phyloP scores from a whole-genome alignment of 1,140 invertebrate genomes.

The Pachypeltis micranthus region DNA sequence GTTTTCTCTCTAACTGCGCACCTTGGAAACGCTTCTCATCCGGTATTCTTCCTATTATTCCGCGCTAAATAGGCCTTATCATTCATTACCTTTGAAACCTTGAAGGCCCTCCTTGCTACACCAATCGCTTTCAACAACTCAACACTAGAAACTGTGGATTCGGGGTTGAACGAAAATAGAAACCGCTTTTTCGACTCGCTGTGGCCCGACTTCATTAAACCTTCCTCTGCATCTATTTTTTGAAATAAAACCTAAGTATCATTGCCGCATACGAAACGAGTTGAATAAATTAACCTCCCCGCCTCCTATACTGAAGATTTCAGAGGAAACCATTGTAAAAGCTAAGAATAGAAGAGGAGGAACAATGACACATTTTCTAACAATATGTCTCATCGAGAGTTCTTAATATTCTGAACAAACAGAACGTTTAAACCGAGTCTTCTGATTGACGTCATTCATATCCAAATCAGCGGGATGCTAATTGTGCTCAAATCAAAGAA shows the following conservation, averaged over 20 bases:
- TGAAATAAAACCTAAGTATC: constrained; percentile 10
- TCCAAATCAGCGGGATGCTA: background rate
- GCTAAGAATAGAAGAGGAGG: background rate
- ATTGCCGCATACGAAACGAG: background rate
- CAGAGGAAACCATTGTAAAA: background rate
- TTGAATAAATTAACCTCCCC: background rate
- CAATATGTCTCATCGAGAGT: background rate
- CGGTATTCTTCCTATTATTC: too few relatives aligned
- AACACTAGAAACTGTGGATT: too few relatives aligned
- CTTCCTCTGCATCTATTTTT: background rate
- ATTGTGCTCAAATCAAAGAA: background rate
- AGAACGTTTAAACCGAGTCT: background rate
- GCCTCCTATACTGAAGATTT: background rate
- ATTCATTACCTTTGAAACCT: too few relatives aligned
- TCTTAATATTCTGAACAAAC: background rate
- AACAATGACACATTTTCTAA: background rate
- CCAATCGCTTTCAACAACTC: too few relatives aligned
- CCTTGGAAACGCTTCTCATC: too few relatives aligned
- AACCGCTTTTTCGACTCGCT: too few relatives aligned
- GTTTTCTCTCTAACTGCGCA: too few relatives aligned
- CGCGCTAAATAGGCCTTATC: too few relatives aligned
- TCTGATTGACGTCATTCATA: background rate
- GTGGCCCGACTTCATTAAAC: background rate
- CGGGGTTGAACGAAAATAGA: too few relatives aligned
- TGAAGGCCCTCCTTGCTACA: too few relatives aligned